Evolutionary conservation across 2,888 invertebrate species (phyloP).

Genomic region (Adineta ricciae): DNA sequence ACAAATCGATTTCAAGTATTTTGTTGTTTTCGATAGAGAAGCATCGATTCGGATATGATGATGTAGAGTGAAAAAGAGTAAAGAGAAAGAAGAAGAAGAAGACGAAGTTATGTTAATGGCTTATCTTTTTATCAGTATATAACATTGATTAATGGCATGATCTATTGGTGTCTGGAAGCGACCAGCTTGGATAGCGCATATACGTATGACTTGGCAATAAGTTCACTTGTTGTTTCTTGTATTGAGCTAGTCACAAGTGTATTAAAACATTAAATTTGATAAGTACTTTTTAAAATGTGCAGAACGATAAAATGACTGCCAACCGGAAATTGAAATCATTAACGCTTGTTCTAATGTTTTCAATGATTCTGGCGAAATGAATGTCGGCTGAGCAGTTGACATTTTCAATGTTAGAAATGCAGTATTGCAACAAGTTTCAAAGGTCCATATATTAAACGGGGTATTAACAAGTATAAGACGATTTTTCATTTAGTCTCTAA

Average conservation of each 20-base stretch:
- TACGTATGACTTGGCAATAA: background rate
- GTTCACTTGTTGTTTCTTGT: background rate
- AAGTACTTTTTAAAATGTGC: no score
- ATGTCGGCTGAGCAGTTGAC: no score
- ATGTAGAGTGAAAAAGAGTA: background rate
- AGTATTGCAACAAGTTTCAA: no score
- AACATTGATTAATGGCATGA: background rate
- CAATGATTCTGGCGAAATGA: background rate
- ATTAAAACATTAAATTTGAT: no score
- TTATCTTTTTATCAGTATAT: background rate
- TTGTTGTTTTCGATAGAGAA: background rate
- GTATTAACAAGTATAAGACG: background rate
- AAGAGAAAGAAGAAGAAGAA: background rate
- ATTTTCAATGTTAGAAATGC: no score
- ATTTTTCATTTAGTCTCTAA: background rate
- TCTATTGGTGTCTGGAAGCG: background rate
- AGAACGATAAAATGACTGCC: no score
- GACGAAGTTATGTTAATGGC: background rate
- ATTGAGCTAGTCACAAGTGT: no score
- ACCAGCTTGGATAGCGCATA: background rate
- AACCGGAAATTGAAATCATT: background rate
- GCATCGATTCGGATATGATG: background rate
- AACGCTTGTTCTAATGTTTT: background rate
- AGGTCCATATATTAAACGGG: no score
- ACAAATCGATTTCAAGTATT: background rate